Evolutionary conservation across 1,140 invertebrate species (phyloP).

Genomic region (Leptinotarsa defecta): DNA sequence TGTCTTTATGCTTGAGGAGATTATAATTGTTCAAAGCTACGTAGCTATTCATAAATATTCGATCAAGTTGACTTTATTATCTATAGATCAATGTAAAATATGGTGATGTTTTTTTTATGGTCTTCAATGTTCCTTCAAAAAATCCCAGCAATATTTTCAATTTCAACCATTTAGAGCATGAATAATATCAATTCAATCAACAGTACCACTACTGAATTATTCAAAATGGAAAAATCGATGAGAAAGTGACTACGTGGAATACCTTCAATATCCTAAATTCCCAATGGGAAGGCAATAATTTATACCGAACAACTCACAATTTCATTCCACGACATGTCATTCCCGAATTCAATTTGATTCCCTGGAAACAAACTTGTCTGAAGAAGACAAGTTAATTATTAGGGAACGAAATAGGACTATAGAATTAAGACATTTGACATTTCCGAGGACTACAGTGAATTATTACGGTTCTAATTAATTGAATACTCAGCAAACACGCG

Average conservation of each 20-base stretch:
- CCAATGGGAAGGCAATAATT: background rate
- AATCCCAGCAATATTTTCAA: too few species aligned
- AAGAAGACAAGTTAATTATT: conserved; percentile 31
- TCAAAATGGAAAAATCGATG: too few species aligned
- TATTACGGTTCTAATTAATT: conserved; percentile 52
- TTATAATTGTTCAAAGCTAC: too few species aligned
- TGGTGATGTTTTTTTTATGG: too few species aligned
- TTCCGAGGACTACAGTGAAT: conserved; percentile 49
- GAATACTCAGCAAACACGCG: conserved; percentile 42
- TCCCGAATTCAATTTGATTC: conserved; percentile 25
- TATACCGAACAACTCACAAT: background rate
- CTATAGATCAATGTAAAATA: too few species aligned
- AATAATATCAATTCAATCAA: too few species aligned
- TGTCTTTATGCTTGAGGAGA: too few species aligned
- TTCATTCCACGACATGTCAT: conserved; percentile 11
- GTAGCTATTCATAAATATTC: too few species aligned
- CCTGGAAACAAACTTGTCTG: conserved; percentile 21
- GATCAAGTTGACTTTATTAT: too few species aligned
- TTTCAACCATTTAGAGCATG: too few species aligned
- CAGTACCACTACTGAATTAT: too few species aligned
- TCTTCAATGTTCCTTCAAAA: too few species aligned
- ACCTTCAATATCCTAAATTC: background rate
- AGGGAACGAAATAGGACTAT: conserved; percentile 42
- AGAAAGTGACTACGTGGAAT: background rate
- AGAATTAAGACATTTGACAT: conserved; percentile 53